Evolutionary conservation across 2,113 vertebrate genomes (phyloP), one percentile per base, ranked within the genome.

Genomic region (Leptocoma aspasia): DNA sequence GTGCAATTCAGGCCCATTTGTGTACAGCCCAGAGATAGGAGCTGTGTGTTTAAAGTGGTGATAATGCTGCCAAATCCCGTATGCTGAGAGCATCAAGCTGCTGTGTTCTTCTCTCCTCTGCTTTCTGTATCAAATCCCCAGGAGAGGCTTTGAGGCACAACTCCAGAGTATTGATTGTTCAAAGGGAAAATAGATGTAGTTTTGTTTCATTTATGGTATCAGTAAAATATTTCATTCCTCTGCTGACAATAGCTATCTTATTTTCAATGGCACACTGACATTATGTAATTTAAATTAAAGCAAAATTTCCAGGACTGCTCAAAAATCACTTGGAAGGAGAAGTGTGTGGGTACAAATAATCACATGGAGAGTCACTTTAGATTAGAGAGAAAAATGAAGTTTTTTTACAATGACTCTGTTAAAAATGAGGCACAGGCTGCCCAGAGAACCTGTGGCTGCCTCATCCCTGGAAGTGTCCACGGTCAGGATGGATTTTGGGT

Each of bases 251-350:
- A 89, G 24, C 47, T 39, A 27, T 63, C 78, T 82, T 78, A 10
- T 69, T 91, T 94, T 86, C 21, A 2, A 54, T 70, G 44, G 45
- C 71, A 11, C 30, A 3, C 52, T 95, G 86, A 81, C 70, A 41
- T 75, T 65, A 57, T 82, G 33, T 80, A 64, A 92, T 82, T 80
- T 50, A 87, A 92, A 87, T 92, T 73, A 88, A 92, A 96, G 85
- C 50, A 54, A 66, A 92, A 90, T 88, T 96, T 75, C 92, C 64
- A 37, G 54, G 27, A 63, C 50, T 70, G 66, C 57, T 94, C 68
- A 60, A 16, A 82, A 90, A 92, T 92, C 50, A 15, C 85, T 73
- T 53, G 27, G 82, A 72, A 89, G 71, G 72, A 87, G 70, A 7
- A 30, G 16, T 22, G 30, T 86, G 75, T 77, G 82, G 71, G 50